A percentile compares a stretch with the other conserved stretches of the same genome.
These are phyloP conservation scores for Pteropus alecto DNA, from an alignment of 2,113 vertebrate genomes.

Conservation along the genomic window DNA sequence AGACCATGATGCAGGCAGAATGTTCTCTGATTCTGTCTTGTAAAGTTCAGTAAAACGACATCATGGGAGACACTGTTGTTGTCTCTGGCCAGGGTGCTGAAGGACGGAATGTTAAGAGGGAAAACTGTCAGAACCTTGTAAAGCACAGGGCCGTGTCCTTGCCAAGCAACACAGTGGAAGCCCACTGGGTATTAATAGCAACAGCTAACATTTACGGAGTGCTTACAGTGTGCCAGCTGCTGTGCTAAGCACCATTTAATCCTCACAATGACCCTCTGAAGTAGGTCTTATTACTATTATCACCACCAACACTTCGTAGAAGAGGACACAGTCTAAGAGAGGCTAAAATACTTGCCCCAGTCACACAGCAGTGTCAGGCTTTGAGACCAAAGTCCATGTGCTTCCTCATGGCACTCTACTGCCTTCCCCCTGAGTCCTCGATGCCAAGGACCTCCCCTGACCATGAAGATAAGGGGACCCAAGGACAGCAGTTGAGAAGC, in stretches of 20 bases:
- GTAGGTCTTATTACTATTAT: slow-evolving; percentile 50
- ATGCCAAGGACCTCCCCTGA: background rate
- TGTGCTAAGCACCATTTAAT: slow-evolving; percentile 62
- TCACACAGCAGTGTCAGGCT: background rate
- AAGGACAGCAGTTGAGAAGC: background rate
- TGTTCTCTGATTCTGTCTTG: slow-evolving; percentile 37
- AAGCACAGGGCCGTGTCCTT: background rate
- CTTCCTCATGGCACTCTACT: background rate
- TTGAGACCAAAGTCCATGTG: background rate
- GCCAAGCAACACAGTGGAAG: background rate
- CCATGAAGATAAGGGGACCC: background rate
- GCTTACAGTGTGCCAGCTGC: slow-evolving; percentile 56
- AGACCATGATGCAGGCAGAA: background rate
- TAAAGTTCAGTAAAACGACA: background rate
- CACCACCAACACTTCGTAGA: background rate
- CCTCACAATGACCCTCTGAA: slow-evolving; percentile 59
- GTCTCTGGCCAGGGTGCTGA: slow-evolving; percentile 66
- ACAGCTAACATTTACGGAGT: slow-evolving; percentile 54
- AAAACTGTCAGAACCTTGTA: background rate
- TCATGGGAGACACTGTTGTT: background rate
- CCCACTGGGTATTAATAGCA: slow-evolving; percentile 67
- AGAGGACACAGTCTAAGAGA: background rate
- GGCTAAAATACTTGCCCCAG: background rate
- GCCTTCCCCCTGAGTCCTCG: background rate
- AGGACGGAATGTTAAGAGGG: slow-evolving; percentile 28